Evolutionary conservation across 2,113 vertebrate genomes (phyloP), one percentile per base, ranked within the genome.

Genomic region (Corynorhinus townsendii): DNA sequence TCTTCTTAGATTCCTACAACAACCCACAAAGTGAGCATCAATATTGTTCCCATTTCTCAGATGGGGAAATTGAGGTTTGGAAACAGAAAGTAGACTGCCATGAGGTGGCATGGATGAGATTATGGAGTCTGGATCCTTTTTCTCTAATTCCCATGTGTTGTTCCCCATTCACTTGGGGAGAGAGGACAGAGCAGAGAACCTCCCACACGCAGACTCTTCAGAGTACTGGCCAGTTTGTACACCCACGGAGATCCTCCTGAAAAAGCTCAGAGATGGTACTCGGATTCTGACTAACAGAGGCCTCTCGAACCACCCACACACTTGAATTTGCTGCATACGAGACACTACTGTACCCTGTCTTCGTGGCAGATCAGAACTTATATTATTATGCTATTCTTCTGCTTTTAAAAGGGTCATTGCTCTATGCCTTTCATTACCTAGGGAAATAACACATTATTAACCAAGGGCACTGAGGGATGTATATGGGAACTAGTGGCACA

Each of bases 401-500:
- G 83, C 91, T 94, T 62, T 62, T 76, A 64, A 79, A 93, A 62
- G 56, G 85, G 20, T 68, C 43, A 24, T 0, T 43, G 79, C 77
- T 92, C 30, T 10, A 2, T 40, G 77, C 69, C 35, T 93, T 87
- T 84, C 77, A 38, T 92, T 83, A 86, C 59, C 26, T 7, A 86
- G 45, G 1, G 59, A 91, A 93, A 35, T 93, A 69, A 59, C 94
- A 43, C 76, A 54, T 85, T 96, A 81, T 94, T 86, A 83, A 56
- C 62, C 56, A 62, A 68, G 88, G 91, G 30, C 49, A 40, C 28
- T 6, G 0, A 96, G 72, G 85, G 17, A 91, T 93, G 30, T 56
- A 59, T 84, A 56, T 81, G 85, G 96, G 81, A 96, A 54, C 62
- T 95, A 56, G 93, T 81, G 26, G 83, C 26, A 76, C 72, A 95